A percentile compares a stretch with the other conserved stretches of the same genome.
phyloP scores from a whole-genome alignment of 53 echinoderm and acorn worm species.

The Echinarachnius parma region DNA sequence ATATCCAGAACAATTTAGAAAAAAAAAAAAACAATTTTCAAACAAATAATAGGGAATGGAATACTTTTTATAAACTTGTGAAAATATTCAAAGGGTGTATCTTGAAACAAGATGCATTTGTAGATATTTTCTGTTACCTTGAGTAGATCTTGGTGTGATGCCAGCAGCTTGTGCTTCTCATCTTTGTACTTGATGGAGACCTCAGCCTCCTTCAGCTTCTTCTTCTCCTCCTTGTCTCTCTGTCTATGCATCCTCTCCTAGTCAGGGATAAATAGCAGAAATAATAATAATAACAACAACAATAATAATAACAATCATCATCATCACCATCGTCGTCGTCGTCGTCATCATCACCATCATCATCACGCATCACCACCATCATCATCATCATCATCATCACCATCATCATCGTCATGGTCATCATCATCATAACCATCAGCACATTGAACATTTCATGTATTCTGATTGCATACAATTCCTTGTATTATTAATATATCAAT shows the following conservation, averaged over 20 bases:
- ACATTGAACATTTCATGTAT: no score
- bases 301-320: not conserved
- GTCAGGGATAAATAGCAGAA: not conserved
- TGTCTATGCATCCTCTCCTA: slow-evolving; percentile 55
- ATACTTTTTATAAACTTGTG: not conserved
- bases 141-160: slow-evolving; percentile 26
- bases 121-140: slow-evolving; percentile 3
- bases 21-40: no score
- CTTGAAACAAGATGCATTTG: not conserved
- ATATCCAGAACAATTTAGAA: no score
- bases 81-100: not conserved
- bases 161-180: slow-evolving; percentile 47
- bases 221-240: slow-evolving; percentile 38
- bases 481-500: no score
- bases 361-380: not conserved
- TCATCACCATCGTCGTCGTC: not conserved
- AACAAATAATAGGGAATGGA: no score
- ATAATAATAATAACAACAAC: no score
- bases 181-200: slow-evolving; percentile 44
- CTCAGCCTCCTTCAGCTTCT: slow-evolving; percentile 38
- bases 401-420: not conserved
- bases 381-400: not conserved
- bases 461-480: no score
- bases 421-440: no score
- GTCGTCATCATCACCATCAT: not conserved